Percentiles rank a stretch among this genome's conserved stretches.
Evolutionary conservation across 2,113 vertebrate genomes (phyloP).

Genomic region (Anoplopoma fimbria): DNA sequence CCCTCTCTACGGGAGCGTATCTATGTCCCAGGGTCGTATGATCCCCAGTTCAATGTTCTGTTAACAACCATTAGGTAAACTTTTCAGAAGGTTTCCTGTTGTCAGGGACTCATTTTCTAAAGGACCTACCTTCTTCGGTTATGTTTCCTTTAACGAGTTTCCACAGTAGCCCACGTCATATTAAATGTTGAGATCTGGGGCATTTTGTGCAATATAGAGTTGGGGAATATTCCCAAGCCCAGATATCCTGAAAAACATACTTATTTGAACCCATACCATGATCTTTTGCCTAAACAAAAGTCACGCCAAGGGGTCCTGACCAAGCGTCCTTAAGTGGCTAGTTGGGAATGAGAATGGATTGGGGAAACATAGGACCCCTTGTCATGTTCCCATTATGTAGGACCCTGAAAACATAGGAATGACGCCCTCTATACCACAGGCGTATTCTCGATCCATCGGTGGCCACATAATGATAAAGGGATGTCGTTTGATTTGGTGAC

Average conservation of each 20-base stretch:
- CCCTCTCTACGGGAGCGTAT: background rate
- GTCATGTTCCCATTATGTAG: background rate
- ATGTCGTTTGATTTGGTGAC: background rate
- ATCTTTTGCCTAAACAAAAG: too few species aligned
- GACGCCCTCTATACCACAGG: background rate
- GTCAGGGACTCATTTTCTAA: background rate
- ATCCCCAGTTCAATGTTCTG: background rate
- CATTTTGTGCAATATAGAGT: background rate
- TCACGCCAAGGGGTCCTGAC: background rate
- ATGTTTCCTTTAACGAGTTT: background rate
- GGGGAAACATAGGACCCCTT: background rate
- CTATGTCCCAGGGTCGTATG: background rate
- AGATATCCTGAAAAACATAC: background rate
- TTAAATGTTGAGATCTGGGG: background rate
- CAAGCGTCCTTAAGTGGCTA: background rate
- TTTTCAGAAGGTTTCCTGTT: background rate
- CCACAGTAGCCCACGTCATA: background rate
- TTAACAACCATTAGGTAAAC: background rate
- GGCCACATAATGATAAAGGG: background rate
- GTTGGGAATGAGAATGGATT: background rate
- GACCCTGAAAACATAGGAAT: background rate
- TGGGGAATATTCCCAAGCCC: background rate
- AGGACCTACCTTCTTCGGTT: background rate
- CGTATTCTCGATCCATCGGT: background rate
- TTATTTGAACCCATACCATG: background rate